Conservation (phyloP, 2,113 vertebrate species). For the Physeter macrocephalus region DNA sequence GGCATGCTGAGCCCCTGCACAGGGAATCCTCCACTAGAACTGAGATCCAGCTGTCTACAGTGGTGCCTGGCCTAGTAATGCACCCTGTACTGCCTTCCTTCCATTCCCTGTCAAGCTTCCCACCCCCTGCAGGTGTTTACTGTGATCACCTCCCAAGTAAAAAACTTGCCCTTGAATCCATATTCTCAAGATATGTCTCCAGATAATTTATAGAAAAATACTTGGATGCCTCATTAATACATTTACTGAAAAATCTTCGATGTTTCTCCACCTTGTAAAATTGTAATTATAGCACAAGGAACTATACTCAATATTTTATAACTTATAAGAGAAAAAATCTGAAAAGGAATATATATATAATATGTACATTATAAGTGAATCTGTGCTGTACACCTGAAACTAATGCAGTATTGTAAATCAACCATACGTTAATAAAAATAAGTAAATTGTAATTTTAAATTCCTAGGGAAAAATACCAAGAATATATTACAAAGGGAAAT, state of each 20-base stretch:
- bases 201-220: neutral
- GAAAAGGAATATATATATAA: too few species aligned
- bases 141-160: neutral
- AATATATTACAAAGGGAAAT: neutral
- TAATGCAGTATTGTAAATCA: too few species aligned
- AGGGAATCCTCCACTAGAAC: neutral
- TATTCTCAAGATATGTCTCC: neutral
- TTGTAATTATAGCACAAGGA: neutral
- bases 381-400: too few species aligned
- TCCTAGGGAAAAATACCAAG: neutral
- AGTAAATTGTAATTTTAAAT: too few species aligned
- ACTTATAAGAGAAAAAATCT: too few species aligned
- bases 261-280: neutral
- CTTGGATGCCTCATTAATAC: neutral
- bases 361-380: too few species aligned
- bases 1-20: accelerated
- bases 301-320: too few species aligned
- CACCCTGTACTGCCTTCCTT: neutral
- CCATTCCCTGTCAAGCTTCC: neutral
- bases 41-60: neutral
- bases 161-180: neutral
- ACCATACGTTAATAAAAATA: too few species aligned
- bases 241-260: neutral
- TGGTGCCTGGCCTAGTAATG: neutral
- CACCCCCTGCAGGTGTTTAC: neutral